Percentiles rank a stretch among this genome's conserved stretches.
Evolutionary conservation across 2,113 vertebrate genomes (phyloP).

Genomic region (Arvicanthis niloticus): DNA sequence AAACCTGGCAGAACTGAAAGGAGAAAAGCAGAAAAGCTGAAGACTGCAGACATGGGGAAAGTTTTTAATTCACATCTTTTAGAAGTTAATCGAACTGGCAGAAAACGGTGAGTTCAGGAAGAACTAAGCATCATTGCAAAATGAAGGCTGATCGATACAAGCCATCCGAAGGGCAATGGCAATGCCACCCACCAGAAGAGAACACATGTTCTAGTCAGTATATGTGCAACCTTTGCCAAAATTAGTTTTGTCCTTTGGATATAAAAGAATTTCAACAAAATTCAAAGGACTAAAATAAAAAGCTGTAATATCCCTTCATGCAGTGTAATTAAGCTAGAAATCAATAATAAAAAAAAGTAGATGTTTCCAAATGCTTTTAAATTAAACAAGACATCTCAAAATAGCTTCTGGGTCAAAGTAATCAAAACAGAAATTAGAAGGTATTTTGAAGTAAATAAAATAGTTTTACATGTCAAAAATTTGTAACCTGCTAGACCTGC

Average conservation of each 20-base stretch:
- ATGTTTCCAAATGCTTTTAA: not conserved
- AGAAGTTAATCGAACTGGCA: not conserved
- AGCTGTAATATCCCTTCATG: not conserved
- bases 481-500: not conserved
- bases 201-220: not conserved
- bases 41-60: not conserved
- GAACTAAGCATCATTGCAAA: not conserved
- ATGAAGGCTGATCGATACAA: not conserved
- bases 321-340: not conserved
- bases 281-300: not conserved
- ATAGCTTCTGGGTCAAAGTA: not conserved
- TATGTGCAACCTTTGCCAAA: not conserved
- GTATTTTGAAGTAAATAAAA: conserved; percentile 29
- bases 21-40: not conserved
- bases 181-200: not conserved
- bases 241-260: not conserved
- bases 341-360: not conserved
- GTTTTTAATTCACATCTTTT: not conserved
- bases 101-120: not conserved
- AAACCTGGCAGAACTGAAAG: not conserved
- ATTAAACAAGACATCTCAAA: not conserved
- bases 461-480: not conserved
- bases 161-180: not conserved
- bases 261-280: conserved; percentile 26
- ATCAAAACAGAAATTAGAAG: conserved; percentile 19